Percentiles rank a stretch among this genome's conserved stretches.
phyloP scores from a whole-genome alignment of 2,113 vertebrate genomes.

The Corythoichthys haematopterus region DNA sequence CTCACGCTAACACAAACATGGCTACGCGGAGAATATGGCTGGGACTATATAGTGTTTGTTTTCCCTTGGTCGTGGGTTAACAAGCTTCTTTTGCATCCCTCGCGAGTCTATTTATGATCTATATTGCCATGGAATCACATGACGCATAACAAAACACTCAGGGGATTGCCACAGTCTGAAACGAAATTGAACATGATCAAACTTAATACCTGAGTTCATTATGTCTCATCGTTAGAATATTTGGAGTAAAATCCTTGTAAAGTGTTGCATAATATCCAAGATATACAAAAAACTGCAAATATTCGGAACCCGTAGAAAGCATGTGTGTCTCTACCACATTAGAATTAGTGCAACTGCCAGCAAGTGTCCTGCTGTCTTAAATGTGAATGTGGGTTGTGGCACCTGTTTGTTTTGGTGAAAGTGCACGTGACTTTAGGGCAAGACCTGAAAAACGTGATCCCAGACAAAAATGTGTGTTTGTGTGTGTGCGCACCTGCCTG shows the following conservation, averaged over 20 bases:
- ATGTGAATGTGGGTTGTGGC: conserved; percentile 34
- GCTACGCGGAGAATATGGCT: not conserved
- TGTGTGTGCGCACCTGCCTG: conserved; percentile 8
- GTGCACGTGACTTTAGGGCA: conserved; percentile 25
- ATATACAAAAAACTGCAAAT: not conserved
- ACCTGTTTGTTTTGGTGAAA: conserved; percentile 43
- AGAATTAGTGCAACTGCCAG: not conserved
- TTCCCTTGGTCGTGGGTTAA: not conserved
- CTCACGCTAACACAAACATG: conserved; percentile 17
- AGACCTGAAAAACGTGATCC: conserved; percentile 8
- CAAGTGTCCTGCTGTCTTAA: conserved; percentile 11
- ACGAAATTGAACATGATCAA: too few relatives aligned
- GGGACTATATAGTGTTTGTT: not conserved
- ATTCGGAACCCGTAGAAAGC: not conserved
- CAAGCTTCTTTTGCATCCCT: not conserved
- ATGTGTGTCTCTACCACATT: not conserved
- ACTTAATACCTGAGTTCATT: too few relatives aligned
- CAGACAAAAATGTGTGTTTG: conserved; percentile 20
- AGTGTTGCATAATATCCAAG: too few relatives aligned
- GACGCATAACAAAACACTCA: not conserved
- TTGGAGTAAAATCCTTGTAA: too few relatives aligned
- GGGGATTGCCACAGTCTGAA: too few relatives aligned
- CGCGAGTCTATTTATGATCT: not conserved
- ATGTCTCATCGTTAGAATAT: too few relatives aligned
- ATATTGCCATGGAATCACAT: not conserved